A percentile compares a stretch with the other conserved stretches of the same genome.
Evolutionary conservation across 64 coral and sea anemone species (phyloP).

Genomic region (Platygyra sinensis): DNA sequence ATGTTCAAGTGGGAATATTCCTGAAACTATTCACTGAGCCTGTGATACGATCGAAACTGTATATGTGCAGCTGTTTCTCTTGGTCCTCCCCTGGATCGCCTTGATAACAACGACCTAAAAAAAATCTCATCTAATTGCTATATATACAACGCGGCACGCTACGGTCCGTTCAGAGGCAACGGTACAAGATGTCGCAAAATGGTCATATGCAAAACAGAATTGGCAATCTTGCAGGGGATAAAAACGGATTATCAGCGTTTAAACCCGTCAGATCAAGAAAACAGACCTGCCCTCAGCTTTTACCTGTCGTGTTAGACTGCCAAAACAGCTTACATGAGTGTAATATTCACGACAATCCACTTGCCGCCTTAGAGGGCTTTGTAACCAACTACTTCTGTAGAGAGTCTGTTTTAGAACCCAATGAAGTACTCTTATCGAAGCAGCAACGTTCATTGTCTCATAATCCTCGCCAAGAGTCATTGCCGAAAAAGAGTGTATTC

Average conservation of each 20-base stretch:
- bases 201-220: not conserved
- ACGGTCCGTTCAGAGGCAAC: not conserved
- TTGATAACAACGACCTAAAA: constrained; percentile 12
- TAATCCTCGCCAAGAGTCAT: not conserved
- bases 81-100: not conserved
- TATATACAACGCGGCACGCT: not conserved
- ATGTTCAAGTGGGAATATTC: not conserved
- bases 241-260: not conserved
- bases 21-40: not conserved
- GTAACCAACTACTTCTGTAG: constrained; percentile 24
- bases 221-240: not conserved
- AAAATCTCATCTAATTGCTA: not conserved
- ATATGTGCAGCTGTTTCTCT: not conserved
- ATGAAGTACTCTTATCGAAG: constrained; percentile 2
- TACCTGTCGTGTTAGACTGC: not conserved
- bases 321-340: not conserved
- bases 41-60: not conserved
- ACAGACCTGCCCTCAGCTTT: not conserved
- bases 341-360: not conserved
- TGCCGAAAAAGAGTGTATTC: constrained; percentile 5
- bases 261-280: not conserved
- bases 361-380: not conserved
- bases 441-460: not conserved
- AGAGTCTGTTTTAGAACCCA: not conserved
- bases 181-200: not conserved